phyloP scores from a whole-genome alignment of 1,140 invertebrate genomes.

The Lamellibrachia luymesi region DNA sequence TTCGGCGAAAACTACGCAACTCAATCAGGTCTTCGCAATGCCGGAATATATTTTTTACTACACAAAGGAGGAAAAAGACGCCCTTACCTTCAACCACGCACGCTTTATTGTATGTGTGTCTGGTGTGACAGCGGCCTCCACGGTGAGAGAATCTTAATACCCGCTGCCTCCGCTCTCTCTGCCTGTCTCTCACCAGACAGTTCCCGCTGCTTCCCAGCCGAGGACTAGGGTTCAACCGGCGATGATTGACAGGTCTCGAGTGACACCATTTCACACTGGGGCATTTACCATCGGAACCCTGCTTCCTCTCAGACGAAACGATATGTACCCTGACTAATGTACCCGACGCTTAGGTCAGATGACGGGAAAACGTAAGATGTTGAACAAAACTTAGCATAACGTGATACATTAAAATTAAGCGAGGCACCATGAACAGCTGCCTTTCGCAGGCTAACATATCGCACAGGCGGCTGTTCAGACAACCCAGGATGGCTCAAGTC shows the following conservation, averaged over 20 bases:
- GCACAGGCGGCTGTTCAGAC: background rate
- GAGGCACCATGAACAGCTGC: background rate
- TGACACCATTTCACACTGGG: background rate
- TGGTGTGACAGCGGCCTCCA: background rate
- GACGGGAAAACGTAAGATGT: background rate
- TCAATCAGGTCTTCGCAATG: background rate
- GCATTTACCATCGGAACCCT: background rate
- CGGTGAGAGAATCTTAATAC: background rate
- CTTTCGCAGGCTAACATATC: background rate
- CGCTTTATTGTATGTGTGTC: background rate
- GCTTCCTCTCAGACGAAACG: background rate
- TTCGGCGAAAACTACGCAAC: background rate
- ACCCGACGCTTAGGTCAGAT: background rate
- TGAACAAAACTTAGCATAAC: background rate
- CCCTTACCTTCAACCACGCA: background rate
- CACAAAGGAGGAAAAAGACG: background rate
- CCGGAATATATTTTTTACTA: background rate
- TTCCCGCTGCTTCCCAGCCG: background rate
- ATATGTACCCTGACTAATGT: background rate
- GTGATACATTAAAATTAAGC: background rate
- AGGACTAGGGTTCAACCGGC: background rate
- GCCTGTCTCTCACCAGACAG: background rate
- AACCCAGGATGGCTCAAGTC: background rate
- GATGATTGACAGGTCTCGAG: background rate
- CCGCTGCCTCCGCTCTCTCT: background rate